Evolutionary conservation across 1,140 invertebrate species (phyloP).

Genomic region (Drosophila azteca): DNA sequence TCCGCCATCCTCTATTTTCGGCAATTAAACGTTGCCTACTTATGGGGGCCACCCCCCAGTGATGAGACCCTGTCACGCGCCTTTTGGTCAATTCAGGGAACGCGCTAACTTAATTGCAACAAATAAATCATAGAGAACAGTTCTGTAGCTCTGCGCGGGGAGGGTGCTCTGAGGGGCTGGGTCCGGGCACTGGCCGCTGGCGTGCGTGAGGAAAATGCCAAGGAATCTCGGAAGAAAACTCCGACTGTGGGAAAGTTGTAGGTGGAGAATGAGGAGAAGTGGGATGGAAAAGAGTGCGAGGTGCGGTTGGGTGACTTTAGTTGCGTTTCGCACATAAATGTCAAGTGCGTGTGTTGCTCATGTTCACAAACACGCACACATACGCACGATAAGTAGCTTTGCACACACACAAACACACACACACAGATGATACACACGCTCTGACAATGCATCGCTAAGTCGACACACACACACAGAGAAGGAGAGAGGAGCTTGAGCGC

Average conservation of each 20-base stretch:
- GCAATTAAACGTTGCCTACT: slow-evolving; percentile 45
- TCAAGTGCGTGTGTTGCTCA: slow-evolving; percentile 73
- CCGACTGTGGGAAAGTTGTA: not conserved
- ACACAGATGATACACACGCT: not conserved
- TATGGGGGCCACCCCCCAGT: slow-evolving; percentile 12
- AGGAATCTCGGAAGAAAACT: slow-evolving; percentile 38
- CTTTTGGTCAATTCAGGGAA: slow-evolving; percentile 47
- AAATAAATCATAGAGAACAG: slow-evolving; percentile 66
- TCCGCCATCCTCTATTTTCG: no score
- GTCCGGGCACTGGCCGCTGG: slow-evolving; percentile 14
- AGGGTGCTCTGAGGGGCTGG: not conserved
- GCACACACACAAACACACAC: slow-evolving; percentile 10
- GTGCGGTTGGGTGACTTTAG: slow-evolving; percentile 25
- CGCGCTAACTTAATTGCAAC: slow-evolving; percentile 70
- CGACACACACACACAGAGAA: slow-evolving; percentile 14
- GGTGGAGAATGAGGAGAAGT: not conserved
- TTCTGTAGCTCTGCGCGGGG: no score
- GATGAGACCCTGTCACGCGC: slow-evolving; percentile 45
- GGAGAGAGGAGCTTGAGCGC: not conserved
- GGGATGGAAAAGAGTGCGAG: not conserved
- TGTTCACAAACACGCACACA: slow-evolving; percentile 48
- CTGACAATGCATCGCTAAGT: slow-evolving; percentile 38
- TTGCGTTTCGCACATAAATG: slow-evolving; percentile 75
- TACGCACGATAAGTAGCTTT: slow-evolving; percentile 68
- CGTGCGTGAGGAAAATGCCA: slow-evolving; percentile 67